Base-by-base conservation (phyloP, 2,888 invertebrate genomes). In the Ophonus ardosiacus region DNA sequence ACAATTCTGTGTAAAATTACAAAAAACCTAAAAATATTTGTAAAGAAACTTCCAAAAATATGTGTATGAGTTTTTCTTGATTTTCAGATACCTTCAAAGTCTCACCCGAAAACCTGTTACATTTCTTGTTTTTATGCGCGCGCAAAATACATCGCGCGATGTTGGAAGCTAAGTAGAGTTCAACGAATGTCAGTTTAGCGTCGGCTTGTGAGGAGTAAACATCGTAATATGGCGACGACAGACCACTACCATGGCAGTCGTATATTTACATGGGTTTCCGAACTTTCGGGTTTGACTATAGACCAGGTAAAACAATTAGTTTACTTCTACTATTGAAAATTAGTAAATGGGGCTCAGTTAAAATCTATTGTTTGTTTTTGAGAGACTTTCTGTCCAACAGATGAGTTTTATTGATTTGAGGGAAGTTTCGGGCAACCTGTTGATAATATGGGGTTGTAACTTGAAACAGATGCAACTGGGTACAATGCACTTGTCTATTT, bases 261-360 rank as follows among this genome's bases (percentile, higher is more conserved):
- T 89, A 90, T 94, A 86, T 96, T 97, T 90, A 90, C 93, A 86
- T 95, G 95, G 92, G 89, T 97, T 86, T 93, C 96, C 43, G 94
- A 93, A 88, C 92, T 93, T 89, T 91, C 94, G 87, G 96, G 96
- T 86, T 92, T 97, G 87, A 95, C 96, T 80, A 93, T 97, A 89
- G 97, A 97, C 92, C 93, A 96, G 93, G 96, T 96, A 92, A 94
- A 7, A 8, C 13, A 13, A 2, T 51, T 6, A 5, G 1, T 51
- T 51, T 13, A 51, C 13, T 13, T 13, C 13, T 51, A 51, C 10
- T 43, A 0, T 10, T 10, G 1, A 51, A 51, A 51, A 51, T 2
- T 51, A 51, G 4, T 13, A 51, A 5, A 51, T 13, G 13, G 13
- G 13, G 4, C 8, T 13, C 13, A 0, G 13, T 8, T 51, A 4